A percentile compares a stretch with the other conserved stretches of the same genome.
phyloP scores from a whole-genome alignment of 2,113 vertebrate genomes.

The Syngnathus scovelli region DNA sequence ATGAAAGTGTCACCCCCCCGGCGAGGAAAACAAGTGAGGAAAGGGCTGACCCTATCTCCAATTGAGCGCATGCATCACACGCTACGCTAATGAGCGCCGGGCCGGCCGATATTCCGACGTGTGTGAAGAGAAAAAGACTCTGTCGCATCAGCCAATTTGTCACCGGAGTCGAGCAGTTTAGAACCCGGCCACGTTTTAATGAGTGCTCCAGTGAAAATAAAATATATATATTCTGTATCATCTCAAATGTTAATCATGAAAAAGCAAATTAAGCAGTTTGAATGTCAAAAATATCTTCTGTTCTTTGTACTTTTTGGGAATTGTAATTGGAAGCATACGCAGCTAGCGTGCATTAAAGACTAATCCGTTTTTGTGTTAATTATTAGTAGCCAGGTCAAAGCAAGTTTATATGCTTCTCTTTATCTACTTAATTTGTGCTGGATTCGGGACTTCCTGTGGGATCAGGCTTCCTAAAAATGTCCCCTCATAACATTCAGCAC shows the following conservation, averaged over 20 bases:
- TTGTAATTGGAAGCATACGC: not conserved
- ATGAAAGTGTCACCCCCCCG: conserved; percentile 1
- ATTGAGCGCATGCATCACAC: not conserved
- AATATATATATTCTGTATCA: not conserved
- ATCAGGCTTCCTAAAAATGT: not conserved
- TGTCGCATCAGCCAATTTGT: not conserved
- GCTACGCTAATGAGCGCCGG: conserved; percentile 1
- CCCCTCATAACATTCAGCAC: not conserved
- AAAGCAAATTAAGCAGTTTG: not conserved
- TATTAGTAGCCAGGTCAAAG: not conserved
- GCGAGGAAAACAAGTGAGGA: conserved; percentile 10
- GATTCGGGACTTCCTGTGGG: not conserved
- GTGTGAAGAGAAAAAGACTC: not conserved
- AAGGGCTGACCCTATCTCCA: not conserved
- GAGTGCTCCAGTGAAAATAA: not conserved
- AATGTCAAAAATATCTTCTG: conserved; percentile 2
- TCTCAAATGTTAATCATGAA: conserved; percentile 2
- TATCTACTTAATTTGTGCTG: not conserved
- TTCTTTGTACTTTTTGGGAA: not conserved
- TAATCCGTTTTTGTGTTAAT: not conserved
- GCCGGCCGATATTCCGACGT: not conserved
- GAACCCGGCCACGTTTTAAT: not conserved
- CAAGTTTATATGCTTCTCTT: not conserved
- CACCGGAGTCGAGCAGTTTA: not conserved
- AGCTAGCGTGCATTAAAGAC: not conserved